These are phyloP conservation scores for Luperina testacea DNA, from an alignment of 2,888 invertebrate species.

Conservation along the genomic window DNA sequence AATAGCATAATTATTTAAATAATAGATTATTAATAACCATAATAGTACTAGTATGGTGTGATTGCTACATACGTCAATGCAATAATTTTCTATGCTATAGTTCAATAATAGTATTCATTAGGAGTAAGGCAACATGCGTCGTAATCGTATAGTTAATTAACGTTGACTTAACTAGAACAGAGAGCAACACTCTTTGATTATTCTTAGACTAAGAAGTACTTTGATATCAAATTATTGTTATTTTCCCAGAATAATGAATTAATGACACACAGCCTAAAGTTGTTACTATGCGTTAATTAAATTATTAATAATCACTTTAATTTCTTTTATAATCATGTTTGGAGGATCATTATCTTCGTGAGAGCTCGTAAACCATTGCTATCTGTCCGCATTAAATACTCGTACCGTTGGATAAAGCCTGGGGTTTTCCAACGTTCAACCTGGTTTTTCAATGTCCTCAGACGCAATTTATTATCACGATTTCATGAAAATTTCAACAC, in stretches of 20 bases:
- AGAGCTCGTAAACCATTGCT: conserved; percentile 54
- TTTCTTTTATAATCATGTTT: conserved; percentile 41
- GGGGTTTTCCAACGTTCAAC: conserved; percentile 79
- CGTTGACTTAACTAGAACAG: conserved; percentile 4
- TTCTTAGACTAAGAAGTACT: neutral
- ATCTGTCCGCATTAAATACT: conserved; percentile 58
- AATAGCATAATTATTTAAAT: conserved; percentile 56
- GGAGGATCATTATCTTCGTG: conserved; percentile 49
- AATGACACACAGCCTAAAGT: neutral
- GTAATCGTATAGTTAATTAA: neutral
- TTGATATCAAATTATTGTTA: conserved; percentile 2
- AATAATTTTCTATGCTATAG: conserved; percentile 34
- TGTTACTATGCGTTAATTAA: conserved; percentile 19
- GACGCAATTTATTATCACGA: conserved; percentile 56
- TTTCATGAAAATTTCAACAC: conserved; percentile 62
- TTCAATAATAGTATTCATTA: conserved; percentile 13
- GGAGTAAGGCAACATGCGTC: conserved; percentile 6
- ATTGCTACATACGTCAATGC: conserved; percentile 42
- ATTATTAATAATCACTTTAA: conserved; percentile 14
- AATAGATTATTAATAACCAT: conserved; percentile 57
- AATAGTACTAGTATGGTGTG: conserved; percentile 32
- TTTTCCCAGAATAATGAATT: neutral
- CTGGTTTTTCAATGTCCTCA: conserved; percentile 73
- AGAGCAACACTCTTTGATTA: neutral
- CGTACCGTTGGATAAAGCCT: conserved; percentile 65